A percentile compares a stretch with the other conserved stretches of the same genome.
Conservation (phyloP, 2,797 vertebrate species). For the Heterohyrax brucei region DNA sequence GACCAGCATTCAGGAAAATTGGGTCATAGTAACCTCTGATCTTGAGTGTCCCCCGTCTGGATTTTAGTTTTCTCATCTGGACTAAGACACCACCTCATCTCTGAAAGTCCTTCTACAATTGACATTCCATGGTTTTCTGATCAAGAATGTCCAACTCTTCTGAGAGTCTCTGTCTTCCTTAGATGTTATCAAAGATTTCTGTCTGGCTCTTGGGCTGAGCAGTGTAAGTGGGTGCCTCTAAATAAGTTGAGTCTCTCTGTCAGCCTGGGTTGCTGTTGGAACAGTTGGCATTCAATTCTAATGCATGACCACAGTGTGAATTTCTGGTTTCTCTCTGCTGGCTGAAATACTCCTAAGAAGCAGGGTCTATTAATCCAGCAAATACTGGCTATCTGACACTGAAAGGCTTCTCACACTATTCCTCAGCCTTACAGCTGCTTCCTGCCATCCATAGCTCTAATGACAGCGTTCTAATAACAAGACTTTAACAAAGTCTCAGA, state of each 20-base stretch:
- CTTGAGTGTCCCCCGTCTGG: background rate
- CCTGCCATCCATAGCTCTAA: background rate
- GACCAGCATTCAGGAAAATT: background rate
- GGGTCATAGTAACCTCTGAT: background rate
- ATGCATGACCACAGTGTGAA: background rate
- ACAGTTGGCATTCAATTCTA: constrained; percentile 1
- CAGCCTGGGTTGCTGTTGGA: background rate
- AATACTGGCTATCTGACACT: constrained; percentile 9
- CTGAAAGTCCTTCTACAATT: constrained; percentile 21
- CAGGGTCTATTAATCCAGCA: background rate
- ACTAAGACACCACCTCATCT: background rate
- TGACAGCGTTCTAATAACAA: constrained; percentile 23
- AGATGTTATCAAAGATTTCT: constrained; percentile 30
- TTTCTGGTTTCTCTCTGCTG: constrained; percentile 8
- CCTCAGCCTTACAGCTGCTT: background rate
- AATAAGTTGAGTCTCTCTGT: constrained; percentile 2
- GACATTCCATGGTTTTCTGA: background rate
- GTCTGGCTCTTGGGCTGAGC: background rate
- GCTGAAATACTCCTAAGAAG: background rate
- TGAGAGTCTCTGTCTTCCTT: background rate
- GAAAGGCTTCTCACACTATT: constrained; percentile 21
- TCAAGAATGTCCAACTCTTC: background rate
- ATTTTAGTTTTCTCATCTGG: constrained; percentile 20
- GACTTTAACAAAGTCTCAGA: constrained; percentile 51
- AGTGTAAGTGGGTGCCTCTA: constrained; percentile 27